phyloP scores from a whole-genome alignment of 1,140 invertebrate genomes.

The Glomeris maerens region DNA sequence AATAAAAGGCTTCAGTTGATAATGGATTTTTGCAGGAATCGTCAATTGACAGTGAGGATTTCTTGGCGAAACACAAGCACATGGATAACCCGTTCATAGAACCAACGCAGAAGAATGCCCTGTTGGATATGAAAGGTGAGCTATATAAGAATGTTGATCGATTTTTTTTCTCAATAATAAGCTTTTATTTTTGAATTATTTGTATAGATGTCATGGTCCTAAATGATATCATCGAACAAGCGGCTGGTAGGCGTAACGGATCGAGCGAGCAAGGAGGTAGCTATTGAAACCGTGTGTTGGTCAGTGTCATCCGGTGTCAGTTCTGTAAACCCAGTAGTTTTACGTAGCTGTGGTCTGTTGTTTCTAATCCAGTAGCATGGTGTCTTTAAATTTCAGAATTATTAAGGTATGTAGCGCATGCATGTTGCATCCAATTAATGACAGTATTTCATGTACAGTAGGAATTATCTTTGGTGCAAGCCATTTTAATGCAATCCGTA shows the following conservation, averaged over 20 bases:
- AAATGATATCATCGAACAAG: constrained; percentile 94
- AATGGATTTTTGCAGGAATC: constrained; percentile 48
- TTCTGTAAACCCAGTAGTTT: no score
- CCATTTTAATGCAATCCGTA: no score
- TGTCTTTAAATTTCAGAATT: no score
- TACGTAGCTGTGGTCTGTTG: no score
- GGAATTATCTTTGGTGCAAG: no score
- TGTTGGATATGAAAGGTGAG: constrained; percentile 85
- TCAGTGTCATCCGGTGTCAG: no score
- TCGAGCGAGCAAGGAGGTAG: constrained; percentile 77
- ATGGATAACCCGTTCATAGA: constrained; percentile 84
- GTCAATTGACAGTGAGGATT: constrained; percentile 55
- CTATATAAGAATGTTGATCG: background rate
- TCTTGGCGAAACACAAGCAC: constrained; percentile 67
- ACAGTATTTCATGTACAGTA: no score
- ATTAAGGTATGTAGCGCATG: no score
- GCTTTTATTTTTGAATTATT: background rate
- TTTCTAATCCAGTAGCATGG: no score
- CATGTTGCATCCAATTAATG: no score
- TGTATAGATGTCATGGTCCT: constrained; percentile 89
- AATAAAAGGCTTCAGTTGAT: no score
- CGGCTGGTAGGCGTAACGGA: constrained; percentile 66
- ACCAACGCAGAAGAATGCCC: constrained; percentile 65
- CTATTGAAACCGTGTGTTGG: constrained; percentile 22
- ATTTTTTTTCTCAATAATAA: background rate